Evolutionary conservation across 2,113 vertebrate genomes (phyloP).

Genomic region (Salvator merianae): DNA sequence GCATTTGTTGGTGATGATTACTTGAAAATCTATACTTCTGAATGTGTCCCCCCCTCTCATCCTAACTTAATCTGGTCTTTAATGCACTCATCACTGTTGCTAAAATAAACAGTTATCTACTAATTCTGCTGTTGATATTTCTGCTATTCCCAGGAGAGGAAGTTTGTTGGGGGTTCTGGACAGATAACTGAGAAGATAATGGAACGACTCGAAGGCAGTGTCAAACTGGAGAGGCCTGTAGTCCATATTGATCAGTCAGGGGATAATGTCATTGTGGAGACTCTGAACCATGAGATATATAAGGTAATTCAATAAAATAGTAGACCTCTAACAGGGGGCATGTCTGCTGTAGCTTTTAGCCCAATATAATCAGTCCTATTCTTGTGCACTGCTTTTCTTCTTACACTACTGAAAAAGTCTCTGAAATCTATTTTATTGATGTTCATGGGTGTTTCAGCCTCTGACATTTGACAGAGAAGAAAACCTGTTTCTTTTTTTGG

Average conservation of each 20-base stretch:
- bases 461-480: slow-evolving; percentile 25
- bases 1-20: background rate
- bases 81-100: background rate
- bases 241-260: slow-evolving; percentile 87
- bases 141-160: slow-evolving; percentile 84
- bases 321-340: slow-evolving; percentile 46
- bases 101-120: background rate
- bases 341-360: slow-evolving; percentile 56
- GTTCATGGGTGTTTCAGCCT: slow-evolving; percentile 35
- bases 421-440: slow-evolving; percentile 34
- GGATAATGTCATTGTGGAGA: slow-evolving; percentile 85
- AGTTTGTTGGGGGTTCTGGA: slow-evolving; percentile 90
- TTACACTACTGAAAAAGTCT: background rate
- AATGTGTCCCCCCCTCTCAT: background rate
- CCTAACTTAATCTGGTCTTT: slow-evolving; percentile 9
- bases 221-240: slow-evolving; percentile 87
- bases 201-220: slow-evolving; percentile 79
- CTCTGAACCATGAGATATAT: slow-evolving; percentile 84
- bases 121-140: slow-evolving; percentile 29
- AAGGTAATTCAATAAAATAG: slow-evolving; percentile 76
- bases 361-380: slow-evolving; percentile 52
- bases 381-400: slow-evolving; percentile 49
- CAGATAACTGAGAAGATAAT: slow-evolving; percentile 92
- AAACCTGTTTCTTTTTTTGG: slow-evolving; percentile 16
- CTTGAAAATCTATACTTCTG: background rate